These are phyloP conservation scores for Latrodectus elegans DNA, from an alignment of 2,888 invertebrate genomes.

Conservation along the genomic window DNA sequence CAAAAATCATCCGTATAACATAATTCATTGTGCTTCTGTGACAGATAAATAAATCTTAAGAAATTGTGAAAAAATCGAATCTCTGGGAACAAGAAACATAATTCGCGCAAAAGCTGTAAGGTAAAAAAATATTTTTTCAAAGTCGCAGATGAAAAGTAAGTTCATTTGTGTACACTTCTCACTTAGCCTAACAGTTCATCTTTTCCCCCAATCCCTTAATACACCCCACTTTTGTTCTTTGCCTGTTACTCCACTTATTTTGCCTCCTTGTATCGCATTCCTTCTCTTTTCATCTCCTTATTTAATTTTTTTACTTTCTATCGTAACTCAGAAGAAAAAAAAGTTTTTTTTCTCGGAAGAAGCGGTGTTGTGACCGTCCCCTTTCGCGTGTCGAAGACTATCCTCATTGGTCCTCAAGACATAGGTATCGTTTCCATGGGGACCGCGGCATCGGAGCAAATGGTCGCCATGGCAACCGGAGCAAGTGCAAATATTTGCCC, in stretches of 20 bases:
- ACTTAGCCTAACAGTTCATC: conserved; percentile 67
- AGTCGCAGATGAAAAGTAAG: conserved; percentile 38
- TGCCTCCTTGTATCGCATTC: conserved; percentile 37
- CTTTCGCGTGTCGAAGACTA: conserved; percentile 26
- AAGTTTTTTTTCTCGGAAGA: conserved; percentile 39
- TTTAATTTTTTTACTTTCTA: conserved; percentile 47
- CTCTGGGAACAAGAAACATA: conserved; percentile 45
- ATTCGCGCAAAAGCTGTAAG: conserved; percentile 17
- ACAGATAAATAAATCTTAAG: conserved; percentile 55
- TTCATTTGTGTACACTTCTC: conserved; percentile 61
- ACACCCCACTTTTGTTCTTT: conserved; percentile 60
- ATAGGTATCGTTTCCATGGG: conserved; percentile 67
- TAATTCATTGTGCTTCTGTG: background rate
- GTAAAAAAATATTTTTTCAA: background rate
- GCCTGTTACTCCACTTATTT: conserved; percentile 58
- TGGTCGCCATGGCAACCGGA: conserved; percentile 63
- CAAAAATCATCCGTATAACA: too few species aligned
- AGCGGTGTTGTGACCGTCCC: conserved; percentile 41
- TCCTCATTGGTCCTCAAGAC: conserved; percentile 66
- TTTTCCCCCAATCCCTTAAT: conserved; percentile 63
- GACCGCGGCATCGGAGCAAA: conserved; percentile 65
- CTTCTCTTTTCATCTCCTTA: conserved; percentile 49
- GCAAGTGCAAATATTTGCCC: conserved; percentile 68
- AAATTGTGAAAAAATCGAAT: conserved; percentile 58
- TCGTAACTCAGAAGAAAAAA: conserved; percentile 17